Percentiles rank a stretch among this genome's conserved stretches.
Conservation (phyloP, 2,888 invertebrate genomes). For the Eledona agricola region DNA sequence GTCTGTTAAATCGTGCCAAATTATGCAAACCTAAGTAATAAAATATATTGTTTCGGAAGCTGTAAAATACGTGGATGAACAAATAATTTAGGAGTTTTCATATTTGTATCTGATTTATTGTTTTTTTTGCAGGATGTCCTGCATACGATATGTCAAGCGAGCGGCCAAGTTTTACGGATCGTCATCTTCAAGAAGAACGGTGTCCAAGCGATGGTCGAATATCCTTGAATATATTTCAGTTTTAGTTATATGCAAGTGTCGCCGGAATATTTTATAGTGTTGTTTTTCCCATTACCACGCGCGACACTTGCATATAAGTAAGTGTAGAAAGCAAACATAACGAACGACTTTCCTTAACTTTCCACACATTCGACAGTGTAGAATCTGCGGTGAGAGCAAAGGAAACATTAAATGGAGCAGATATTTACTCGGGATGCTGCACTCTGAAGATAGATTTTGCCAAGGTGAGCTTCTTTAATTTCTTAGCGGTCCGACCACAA, state of each 20-base stretch:
- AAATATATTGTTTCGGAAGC: no score
- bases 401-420: slow-evolving; percentile 95
- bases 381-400: slow-evolving; percentile 95
- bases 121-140: slow-evolving; percentile 88
- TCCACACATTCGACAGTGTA: slow-evolving; percentile 85
- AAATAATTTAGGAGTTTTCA: no score
- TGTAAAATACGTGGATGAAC: no score
- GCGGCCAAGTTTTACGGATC: slow-evolving; percentile 95
- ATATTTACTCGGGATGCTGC: slow-evolving; percentile 99
- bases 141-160: slow-evolving; percentile 95
- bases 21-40: no score
- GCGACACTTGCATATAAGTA: neutral
- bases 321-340: slow-evolving; percentile 8
- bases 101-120: no score
- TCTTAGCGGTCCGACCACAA: slow-evolving; percentile 2
- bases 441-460: slow-evolving; percentile 99
- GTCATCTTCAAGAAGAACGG: slow-evolving; percentile 99
- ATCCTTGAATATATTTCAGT: slow-evolving; percentile 74
- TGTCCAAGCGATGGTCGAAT: slow-evolving; percentile 99
- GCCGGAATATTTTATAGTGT: slow-evolving; percentile 34
- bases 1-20: no score
- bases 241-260: slow-evolving; percentile 29
- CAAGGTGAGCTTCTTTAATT: slow-evolving; percentile 76
- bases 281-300: neutral
- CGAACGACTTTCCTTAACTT: slow-evolving; percentile 68